Percentiles rank a stretch among this genome's conserved stretches.
These are phyloP conservation scores for Cantharis lateralis DNA, from an alignment of 2,888 invertebrate genomes.

Conservation along the genomic window DNA sequence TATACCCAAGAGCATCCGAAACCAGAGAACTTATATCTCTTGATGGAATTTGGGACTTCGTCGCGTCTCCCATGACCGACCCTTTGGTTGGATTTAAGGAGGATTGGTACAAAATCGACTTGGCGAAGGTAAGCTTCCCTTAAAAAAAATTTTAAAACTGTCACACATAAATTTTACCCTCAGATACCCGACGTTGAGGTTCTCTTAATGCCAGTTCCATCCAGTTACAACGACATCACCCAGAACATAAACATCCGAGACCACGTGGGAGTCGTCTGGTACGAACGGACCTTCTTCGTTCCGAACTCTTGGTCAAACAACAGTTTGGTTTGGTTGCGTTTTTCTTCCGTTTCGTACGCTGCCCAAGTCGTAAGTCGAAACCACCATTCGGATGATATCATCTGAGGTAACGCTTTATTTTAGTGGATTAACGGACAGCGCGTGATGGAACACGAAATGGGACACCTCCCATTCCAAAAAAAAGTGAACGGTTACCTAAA, in stretches of 20 bases:
- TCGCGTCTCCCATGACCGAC: conserved; percentile 70
- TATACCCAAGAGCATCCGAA: conserved; percentile 81
- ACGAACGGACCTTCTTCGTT: conserved; percentile 88
- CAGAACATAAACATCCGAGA: conserved; percentile 78
- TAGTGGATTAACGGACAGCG: conserved; percentile 90
- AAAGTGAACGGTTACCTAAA: conserved; percentile 74
- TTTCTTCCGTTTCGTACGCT: conserved; percentile 91
- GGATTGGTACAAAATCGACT: conserved; percentile 75
- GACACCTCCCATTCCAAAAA: conserved; percentile 92
- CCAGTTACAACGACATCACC: conserved; percentile 94
- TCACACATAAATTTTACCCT: background rate
- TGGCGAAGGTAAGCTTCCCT: conserved; percentile 63
- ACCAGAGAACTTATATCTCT: conserved; percentile 77
- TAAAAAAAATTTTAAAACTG: background rate
- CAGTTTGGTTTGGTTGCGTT: conserved; percentile 81
- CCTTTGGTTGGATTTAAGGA: conserved; percentile 75
- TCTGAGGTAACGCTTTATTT: conserved; percentile 39
- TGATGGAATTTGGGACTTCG: conserved; percentile 93
- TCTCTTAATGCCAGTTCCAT: conserved; percentile 93
- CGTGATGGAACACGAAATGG: conserved; percentile 85
- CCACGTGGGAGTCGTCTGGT: conserved; percentile 97
- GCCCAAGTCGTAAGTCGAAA: conserved; percentile 79
- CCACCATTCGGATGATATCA: background rate
- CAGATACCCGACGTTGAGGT: conserved; percentile 10
- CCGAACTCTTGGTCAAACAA: conserved; percentile 73